These are phyloP conservation scores for Drosophila bocki DNA, from an alignment of 1,140 invertebrate genomes.

Conservation along the genomic window DNA sequence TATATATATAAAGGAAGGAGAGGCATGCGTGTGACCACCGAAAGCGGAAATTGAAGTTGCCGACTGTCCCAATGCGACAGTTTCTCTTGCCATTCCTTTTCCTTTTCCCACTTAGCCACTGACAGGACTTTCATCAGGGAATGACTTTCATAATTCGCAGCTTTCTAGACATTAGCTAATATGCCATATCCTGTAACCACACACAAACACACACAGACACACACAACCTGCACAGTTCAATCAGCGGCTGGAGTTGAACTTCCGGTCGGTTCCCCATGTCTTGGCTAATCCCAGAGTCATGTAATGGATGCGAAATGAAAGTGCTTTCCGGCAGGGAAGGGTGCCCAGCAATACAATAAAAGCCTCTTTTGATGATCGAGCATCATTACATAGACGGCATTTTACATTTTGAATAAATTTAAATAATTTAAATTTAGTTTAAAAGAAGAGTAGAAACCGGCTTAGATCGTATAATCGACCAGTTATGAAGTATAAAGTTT, in stretches of 20 bases:
- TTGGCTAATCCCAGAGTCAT: constrained; percentile 1
- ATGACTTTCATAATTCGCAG: constrained; percentile 71
- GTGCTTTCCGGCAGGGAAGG: not conserved
- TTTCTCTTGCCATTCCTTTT: constrained; percentile 12
- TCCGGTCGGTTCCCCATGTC: constrained; percentile 23
- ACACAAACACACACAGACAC: constrained; percentile 1
- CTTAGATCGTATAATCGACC: not conserved
- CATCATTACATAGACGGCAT: not conserved
- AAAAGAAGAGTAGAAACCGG: no score
- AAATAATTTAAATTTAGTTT: not conserved
- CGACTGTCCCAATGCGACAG: constrained; percentile 54
- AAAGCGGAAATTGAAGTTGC: constrained; percentile 66
- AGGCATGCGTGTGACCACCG: constrained; percentile 37
- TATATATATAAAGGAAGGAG: not conserved
- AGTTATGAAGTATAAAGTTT: no score
- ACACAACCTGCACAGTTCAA: constrained; percentile 14
- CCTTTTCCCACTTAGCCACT: not conserved
- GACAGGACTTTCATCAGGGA: constrained; percentile 39
- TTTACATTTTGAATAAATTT: not conserved
- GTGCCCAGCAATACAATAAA: not conserved
- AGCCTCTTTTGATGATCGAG: constrained; percentile 1
- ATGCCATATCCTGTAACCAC: constrained; percentile 32
- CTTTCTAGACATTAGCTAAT: constrained; percentile 50
- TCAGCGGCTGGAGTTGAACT: constrained; percentile 24
- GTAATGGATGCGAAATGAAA: constrained; percentile 12